Evolutionary conservation across 2,888 invertebrate species (phyloP), one percentile per base, ranked within the genome.

Genomic region (Lasioglossum marginatum): DNA sequence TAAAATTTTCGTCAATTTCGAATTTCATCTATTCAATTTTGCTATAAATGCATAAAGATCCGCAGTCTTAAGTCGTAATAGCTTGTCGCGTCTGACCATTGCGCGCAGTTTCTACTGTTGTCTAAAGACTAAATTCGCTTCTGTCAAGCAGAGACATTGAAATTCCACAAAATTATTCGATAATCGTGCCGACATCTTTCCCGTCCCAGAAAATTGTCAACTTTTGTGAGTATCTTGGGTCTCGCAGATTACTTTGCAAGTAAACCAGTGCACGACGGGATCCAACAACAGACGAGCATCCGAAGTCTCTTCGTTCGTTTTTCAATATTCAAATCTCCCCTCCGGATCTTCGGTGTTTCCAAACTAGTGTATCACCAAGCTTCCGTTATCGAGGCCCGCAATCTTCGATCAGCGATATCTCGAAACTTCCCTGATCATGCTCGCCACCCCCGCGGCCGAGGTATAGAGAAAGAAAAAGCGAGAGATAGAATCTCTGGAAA

Each of bases 361-460:
- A 12, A 68, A 27, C 31, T 16, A 37, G 27, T 48, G 34, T 34
- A 45, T 37, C 37, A 77, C 19, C 14, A 16, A 34, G 34, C 34
- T 40, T 66, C 60, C 14, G 16, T 45, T 68, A 77, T 77, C 77
- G 10, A 16, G 37, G 19, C 12, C 19, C 27, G n/a, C 48, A 27
- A 77, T 70, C 52, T 52, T 23, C 70, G 48, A 70, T 77, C 40
- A 34, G 27, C 68, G 68, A 19, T 45, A 77, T 34, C 63, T 37
- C 37, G 19, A 70, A 77, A 34, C 48, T 40, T 68, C 77, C n/a
- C 77, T 37, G 48, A 34, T 63, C 43, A 43, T 37, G 34, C 14
- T 37, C 27, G 68, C 27, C 37, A n/a, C 31, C 37, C 14, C 12
- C 12, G 1, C 19, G 19, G 1, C 16, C 16, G n/a, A n/a, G n/a